phyloP scores from a whole-genome alignment of 2,797 vertebrate species.

The Intellagama lesueurii region DNA sequence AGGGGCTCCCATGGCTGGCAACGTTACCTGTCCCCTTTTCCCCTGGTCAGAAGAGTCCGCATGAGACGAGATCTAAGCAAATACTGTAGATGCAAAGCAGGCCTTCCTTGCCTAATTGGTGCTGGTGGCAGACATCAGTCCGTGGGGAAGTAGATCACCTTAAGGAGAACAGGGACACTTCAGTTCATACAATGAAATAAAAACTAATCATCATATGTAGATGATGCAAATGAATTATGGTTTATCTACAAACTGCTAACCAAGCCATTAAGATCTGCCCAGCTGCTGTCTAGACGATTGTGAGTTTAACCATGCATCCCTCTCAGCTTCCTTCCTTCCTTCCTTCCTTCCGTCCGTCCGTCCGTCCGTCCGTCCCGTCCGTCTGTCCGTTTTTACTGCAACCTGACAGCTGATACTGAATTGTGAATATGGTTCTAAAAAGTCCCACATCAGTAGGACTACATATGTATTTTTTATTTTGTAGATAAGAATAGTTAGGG shows the following conservation, averaged over 20 bases:
- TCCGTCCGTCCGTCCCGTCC: too few species aligned
- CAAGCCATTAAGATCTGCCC: neutral
- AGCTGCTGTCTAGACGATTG: neutral
- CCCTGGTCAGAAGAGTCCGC: too few species aligned
- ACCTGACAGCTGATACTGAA: neutral
- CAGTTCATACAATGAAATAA: neutral
- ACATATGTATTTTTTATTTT: neutral
- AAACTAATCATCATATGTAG: neutral
- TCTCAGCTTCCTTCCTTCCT: too few species aligned
- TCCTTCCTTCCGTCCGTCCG: neutral
- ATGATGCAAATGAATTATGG: neutral
- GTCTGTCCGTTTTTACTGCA: neutral
- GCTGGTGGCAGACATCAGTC: too few species aligned
- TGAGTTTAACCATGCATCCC: neutral
- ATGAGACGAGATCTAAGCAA: too few species aligned
- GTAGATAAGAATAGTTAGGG: neutral
- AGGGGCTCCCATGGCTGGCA: too few species aligned
- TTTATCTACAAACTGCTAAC: neutral
- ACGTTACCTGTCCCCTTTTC: too few species aligned
- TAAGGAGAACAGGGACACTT: neutral
- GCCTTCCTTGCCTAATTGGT: too few species aligned
- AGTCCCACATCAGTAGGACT: neutral
- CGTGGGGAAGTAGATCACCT: neutral
- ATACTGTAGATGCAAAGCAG: too few species aligned
- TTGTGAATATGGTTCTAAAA: neutral